Conservation (phyloP, 2,797 vertebrate species). For the Spatula versicolor region DNA sequence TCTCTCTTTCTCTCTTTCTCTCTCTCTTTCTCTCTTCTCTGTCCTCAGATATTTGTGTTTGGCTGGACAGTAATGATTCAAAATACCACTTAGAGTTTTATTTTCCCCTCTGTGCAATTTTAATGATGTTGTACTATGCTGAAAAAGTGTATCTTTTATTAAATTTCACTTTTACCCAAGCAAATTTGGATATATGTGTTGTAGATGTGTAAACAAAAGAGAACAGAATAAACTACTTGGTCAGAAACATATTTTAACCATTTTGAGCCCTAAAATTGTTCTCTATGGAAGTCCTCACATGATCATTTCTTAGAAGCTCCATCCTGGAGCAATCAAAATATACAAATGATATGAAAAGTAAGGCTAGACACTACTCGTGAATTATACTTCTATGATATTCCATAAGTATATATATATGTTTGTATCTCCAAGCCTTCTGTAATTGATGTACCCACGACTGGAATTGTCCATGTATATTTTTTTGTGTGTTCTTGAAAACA, state of each 20-base stretch:
- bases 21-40: neutral
- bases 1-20: no score
- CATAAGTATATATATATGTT: neutral
- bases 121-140: slow-evolving; percentile 67
- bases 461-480: neutral
- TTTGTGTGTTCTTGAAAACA: neutral
- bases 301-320: slow-evolving; percentile 51
- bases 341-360: slow-evolving; percentile 48
- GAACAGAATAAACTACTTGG: slow-evolving; percentile 78
- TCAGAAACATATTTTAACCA: slow-evolving; percentile 76
- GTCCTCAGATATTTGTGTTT: slow-evolving; percentile 68
- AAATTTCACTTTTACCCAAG: slow-evolving; percentile 71
- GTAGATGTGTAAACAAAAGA: slow-evolving; percentile 75
- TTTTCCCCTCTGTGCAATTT: slow-evolving; percentile 63
- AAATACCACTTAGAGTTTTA: slow-evolving; percentile 36
- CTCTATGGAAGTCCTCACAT: slow-evolving; percentile 60
- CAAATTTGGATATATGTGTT: slow-evolving; percentile 70
- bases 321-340: slow-evolving; percentile 37
- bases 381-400: slow-evolving; percentile 2
- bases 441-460: neutral
- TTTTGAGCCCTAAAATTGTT: slow-evolving; percentile 66
- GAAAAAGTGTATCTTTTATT: slow-evolving; percentile 72
- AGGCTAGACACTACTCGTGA: slow-evolving; percentile 18
- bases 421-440: slow-evolving; percentile 26
- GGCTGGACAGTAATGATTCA: slow-evolving; percentile 16